A percentile compares a stretch with the other conserved stretches of the same genome.
phyloP scores from a whole-genome alignment of 2,113 vertebrate species.

The Ellobius talpinus region DNA sequence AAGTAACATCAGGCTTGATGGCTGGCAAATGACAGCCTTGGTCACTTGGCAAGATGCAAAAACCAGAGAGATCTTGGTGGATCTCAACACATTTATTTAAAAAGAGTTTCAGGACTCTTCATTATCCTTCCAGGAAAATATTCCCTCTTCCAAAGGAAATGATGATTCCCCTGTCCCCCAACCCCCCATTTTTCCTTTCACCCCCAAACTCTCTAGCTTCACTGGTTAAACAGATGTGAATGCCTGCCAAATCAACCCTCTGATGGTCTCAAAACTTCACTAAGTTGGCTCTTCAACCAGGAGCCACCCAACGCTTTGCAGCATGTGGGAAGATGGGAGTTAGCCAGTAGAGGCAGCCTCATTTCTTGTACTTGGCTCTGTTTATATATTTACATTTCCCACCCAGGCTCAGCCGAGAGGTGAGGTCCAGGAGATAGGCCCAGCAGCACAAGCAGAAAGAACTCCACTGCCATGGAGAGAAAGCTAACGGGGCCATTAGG shows the following conservation, averaged over 20 bases:
- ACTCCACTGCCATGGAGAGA: background rate
- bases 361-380: background rate
- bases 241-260: background rate
- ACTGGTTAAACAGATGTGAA: background rate
- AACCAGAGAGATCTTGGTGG: constrained; percentile 25
- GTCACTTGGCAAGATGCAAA: constrained; percentile 20
- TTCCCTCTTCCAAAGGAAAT: background rate
- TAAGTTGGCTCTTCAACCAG: too few species aligned
- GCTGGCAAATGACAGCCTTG: constrained; percentile 37
- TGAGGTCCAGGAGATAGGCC: background rate
- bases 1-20: background rate
- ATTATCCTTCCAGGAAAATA: background rate
- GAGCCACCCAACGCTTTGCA: rapidly evolving
- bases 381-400: background rate
- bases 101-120: constrained; percentile 58
- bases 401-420: background rate
- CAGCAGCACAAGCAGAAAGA: background rate
- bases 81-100: constrained; percentile 54
- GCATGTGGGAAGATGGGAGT: background rate
- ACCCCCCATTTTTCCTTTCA: background rate
- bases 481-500: constrained; percentile 28
- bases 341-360: rapidly evolving
- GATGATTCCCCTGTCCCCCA: background rate
- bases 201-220: background rate
- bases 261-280: background rate